Conservation (phyloP, 2,797 vertebrate genomes). For the Pseudochirops corinnae region DNA sequence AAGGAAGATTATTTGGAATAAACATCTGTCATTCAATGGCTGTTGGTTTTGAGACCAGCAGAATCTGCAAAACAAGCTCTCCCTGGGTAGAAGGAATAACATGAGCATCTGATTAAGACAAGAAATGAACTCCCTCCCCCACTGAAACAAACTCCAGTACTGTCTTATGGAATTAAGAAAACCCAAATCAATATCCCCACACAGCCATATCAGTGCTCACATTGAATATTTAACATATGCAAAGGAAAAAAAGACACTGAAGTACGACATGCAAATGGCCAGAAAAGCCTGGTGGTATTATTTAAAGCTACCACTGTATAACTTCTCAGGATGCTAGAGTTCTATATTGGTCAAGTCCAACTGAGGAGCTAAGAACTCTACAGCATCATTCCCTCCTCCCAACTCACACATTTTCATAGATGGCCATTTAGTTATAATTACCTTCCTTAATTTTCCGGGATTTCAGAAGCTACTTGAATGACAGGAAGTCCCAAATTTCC, state of each 20-base stretch:
- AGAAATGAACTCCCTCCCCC: background rate
- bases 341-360: background rate
- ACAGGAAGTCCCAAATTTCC: background rate
- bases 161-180: background rate
- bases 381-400: background rate
- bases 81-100: background rate
- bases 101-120: slow-evolving; percentile 40
- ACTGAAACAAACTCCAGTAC: background rate
- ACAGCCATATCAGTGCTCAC: slow-evolving; percentile 42
- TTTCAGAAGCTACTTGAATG: slow-evolving; percentile 2
- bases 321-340: background rate
- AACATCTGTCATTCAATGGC: background rate
- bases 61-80: background rate
- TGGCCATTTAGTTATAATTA: background rate
- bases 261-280: slow-evolving; percentile 18
- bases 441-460: background rate
- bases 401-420: background rate
- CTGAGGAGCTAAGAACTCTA: background rate
- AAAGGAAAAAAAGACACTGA: slow-evolving; percentile 50
- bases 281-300: slow-evolving; percentile 32
- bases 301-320: background rate
- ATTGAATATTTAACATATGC: slow-evolving; percentile 69
- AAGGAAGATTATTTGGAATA: background rate
- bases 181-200: slow-evolving; percentile 56
- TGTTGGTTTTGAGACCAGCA: background rate